Evolutionary conservation across 2,113 vertebrate species (phyloP), one percentile per base, ranked within the genome.

Genomic region (Lathamus discolor): DNA sequence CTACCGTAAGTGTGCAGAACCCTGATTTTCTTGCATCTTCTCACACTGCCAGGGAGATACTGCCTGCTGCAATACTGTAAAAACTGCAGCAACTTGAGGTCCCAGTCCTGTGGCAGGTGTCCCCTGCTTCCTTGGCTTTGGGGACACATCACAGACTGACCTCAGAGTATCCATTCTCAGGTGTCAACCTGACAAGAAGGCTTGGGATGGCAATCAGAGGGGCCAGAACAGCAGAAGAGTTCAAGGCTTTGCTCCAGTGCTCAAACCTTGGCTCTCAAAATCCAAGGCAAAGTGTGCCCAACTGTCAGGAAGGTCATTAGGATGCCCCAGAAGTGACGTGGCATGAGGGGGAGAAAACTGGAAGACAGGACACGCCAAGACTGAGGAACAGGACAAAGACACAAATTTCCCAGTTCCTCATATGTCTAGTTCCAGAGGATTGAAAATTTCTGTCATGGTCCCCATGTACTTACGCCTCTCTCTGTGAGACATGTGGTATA

Each of bases 401-500:
- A 59, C 16, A 39, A 0, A 6, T 59, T 76, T 90, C 31, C 7
- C 12, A 22, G 6, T 54, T 84, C 63, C 23, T 27, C 13, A 19
- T 6, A 7, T 2, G 1, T 80, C 51, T 77, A 20, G 2, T 77
- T 81, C 37, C 46, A 81, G n/a, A 78, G 1, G 0, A 70, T 41
- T 83, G 46, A 77, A 80, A 77, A 70, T 16, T 44, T 80, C 35
- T 54, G 0, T 54, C 24, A 11, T 13, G 13, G 10, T 59, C 46
- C 18, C n/a, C 10, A 5, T 62, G 5, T 31, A 43, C 41, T 83
- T 57, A 37, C 0, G 1, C 5, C 1, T 64, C 61, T 81, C 28
- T 70, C 51, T 78, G 25, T 59, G 25, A 86, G 17, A 33, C 0
- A 0, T 25, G 22, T 7, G 4, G 19, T 35, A 2, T 70, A 81